phyloP scores from a whole-genome alignment of 92 coral and sea anemone genomes.

The Palythoa heliodiscus region DNA sequence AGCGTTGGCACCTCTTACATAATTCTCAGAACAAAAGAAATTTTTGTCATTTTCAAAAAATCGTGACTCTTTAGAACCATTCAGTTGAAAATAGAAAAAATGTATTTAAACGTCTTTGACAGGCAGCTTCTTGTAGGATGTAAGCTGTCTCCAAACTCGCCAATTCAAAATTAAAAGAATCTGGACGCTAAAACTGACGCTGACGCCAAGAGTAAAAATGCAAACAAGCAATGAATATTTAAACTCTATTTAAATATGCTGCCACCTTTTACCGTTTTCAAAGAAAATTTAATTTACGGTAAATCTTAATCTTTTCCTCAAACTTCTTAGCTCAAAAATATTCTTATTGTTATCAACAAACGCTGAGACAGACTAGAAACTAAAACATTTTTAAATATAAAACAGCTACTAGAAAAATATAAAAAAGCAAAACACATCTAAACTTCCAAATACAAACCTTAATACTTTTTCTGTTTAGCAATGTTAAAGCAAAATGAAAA shows the following conservation, averaged over 20 bases:
- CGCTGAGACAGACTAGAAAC: no score
- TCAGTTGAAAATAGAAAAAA: no score
- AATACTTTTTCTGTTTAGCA: not conserved
- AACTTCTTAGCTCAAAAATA: not conserved
- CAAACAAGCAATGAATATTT: constrained; percentile 33
- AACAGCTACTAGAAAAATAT: not conserved
- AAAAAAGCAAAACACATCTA: not conserved
- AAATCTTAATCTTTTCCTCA: not conserved
- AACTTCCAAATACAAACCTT: not conserved
- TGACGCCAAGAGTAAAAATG: constrained; percentile 32
- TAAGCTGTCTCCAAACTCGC: not conserved
- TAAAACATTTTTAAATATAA: no score
- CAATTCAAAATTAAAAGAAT: not conserved
- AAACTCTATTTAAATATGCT: not conserved
- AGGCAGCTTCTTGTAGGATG: not conserved
- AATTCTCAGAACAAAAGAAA: not conserved
- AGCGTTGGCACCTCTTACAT: not conserved
- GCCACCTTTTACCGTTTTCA: not conserved
- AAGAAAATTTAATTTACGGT: not conserved
- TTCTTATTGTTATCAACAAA: not conserved
- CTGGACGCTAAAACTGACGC: constrained; percentile 28
- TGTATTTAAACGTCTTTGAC: not conserved
- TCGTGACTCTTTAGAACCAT: not conserved
- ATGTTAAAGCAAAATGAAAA: not conserved
- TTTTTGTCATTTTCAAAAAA: not conserved